A percentile compares a stretch with the other conserved stretches of the same genome.
phyloP scores from a whole-genome alignment of 92 coral and sea anemone genomes.

The Umimayanthus kanabou region DNA sequence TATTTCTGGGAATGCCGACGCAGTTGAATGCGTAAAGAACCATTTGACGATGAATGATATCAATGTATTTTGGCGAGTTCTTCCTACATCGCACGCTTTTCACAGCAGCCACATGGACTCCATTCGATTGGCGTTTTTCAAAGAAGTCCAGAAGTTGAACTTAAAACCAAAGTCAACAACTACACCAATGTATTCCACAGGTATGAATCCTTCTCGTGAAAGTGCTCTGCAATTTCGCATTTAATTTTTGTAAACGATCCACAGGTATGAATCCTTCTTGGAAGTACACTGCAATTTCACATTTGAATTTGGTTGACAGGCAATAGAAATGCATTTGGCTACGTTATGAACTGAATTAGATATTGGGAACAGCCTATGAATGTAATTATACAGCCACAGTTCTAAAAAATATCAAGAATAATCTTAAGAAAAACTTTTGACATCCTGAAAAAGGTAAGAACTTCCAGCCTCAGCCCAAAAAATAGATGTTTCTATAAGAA shows the following conservation, averaged over 20 bases:
- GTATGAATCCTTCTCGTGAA: background rate
- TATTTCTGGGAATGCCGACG: conserved; percentile 72
- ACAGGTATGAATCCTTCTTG: conserved; percentile 8
- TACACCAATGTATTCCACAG: conserved; percentile 70
- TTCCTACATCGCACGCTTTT: conserved; percentile 77
- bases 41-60: conserved; percentile 41
- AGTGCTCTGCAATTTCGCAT: background rate
- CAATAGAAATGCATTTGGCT: no score
- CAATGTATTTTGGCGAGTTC: conserved; percentile 65
- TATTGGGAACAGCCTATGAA: no score
- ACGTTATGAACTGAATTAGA: no score
- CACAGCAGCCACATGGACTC: conserved; percentile 85
- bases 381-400: no score
- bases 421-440: no score
- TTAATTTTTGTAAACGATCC: background rate
- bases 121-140: conserved; percentile 55
- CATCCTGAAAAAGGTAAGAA: no score
- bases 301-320: no score
- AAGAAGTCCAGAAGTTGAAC: conserved; percentile 22
- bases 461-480: no score
- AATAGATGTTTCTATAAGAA: no score
- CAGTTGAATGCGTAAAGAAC: conserved; percentile 60
- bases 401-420: no score
- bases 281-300: background rate
- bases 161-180: conserved; percentile 49